Percentiles rank a stretch among this genome's conserved stretches.
phyloP scores from a whole-genome alignment of 2,888 invertebrate genomes.

The Clanis bilineata region DNA sequence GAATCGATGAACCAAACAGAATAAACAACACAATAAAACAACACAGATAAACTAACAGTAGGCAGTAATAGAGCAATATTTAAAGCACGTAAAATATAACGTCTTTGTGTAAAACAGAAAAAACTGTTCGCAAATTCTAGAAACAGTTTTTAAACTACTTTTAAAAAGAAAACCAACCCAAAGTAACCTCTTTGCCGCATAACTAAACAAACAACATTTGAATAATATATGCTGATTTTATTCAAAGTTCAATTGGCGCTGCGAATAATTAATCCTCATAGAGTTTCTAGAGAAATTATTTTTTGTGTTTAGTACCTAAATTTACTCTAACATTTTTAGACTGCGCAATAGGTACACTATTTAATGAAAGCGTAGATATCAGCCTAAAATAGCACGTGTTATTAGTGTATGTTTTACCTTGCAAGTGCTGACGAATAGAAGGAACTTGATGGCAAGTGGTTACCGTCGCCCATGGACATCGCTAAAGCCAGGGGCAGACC shows the following conservation, averaged over 20 bases:
- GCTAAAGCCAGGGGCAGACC: no score
- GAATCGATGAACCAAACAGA: no score
- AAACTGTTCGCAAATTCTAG: neutral
- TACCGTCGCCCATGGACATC: no score
- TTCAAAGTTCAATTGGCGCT: neutral
- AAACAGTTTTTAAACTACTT: neutral
- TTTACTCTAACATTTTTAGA: neutral
- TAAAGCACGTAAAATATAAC: neutral
- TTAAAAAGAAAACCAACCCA: neutral
- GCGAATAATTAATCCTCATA: neutral
- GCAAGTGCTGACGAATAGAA: no score
- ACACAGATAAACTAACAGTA: no score
- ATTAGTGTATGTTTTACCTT: no score
- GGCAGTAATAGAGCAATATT: no score
- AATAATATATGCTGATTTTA: neutral
- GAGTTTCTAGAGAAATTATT: neutral
- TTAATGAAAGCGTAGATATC: no score
- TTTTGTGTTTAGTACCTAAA: neutral
- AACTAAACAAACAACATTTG: constrained; percentile 2
- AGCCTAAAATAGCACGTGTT: no score
- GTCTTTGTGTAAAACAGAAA: neutral
- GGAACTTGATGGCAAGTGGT: no score
- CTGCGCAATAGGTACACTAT: no score
- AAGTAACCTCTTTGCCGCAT: neutral
- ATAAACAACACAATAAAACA: no score